Evolutionary conservation across 2,888 invertebrate genomes (phyloP), one percentile per base, ranked within the genome.

Genomic region (Ditula angustiorana): DNA sequence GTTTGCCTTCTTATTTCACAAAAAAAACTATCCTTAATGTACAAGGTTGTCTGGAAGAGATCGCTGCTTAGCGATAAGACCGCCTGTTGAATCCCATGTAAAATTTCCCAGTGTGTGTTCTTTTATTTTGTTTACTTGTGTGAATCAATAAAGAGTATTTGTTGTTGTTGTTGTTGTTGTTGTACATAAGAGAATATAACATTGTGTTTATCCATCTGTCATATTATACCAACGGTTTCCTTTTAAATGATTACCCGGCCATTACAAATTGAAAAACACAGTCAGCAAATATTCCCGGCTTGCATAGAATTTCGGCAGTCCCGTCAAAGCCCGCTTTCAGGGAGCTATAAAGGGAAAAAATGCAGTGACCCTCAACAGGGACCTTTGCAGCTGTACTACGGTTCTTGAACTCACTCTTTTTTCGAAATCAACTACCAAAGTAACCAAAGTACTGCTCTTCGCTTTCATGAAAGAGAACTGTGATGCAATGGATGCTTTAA

Each of bases 281-380:
- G 59, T 59, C 72, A 71, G 72, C 73, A 76, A 80, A 83, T 76
- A 79, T 71, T 73, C 71, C 70, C 58, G 66, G 68, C 64, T 73
- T 73, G 69, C 73, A 76, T 75, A 74, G 72, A 80, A 81, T 77
- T 68, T 71, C 72, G 62, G 46, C 46, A 64, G 61, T 61, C 46
- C 74, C 67, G 70, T 72, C 69, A 75, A 76, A 76, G 74, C 74
- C 74, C 72, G 73, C 74, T 76, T 82, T 82, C 77, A 75, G 74
- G 69, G 69, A 69, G 60, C 67, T 63, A 72, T 66, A 80, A 83
- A 80, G 79, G 66, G 70, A 73, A 73, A 71, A 72, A 77, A 72
- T 70, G 70, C 70, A 72, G 69, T 73, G 74, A 69, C 64, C 73
- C 69, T 57, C 50, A 61, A 28, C 28, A 30, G 21, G 57, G 52